Evolutionary conservation across 2,888 invertebrate species (phyloP).

Genomic region (Ecdyonurus torrentis): DNA sequence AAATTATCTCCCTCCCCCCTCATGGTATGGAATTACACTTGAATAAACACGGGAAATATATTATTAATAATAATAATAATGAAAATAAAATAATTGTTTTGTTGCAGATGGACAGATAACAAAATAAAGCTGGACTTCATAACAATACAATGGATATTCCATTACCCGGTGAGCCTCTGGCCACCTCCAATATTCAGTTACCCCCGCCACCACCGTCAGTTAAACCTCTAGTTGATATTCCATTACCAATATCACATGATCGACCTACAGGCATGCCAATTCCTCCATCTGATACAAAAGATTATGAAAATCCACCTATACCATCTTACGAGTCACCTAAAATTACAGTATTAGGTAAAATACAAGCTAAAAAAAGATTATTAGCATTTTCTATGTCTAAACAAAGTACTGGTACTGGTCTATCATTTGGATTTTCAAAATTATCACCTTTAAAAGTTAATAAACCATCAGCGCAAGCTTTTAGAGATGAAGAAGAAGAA

Average conservation of each 20-base stretch:
- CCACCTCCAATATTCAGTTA: background rate
- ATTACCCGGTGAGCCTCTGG: background rate
- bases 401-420: slow-evolving; percentile 15
- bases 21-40: too few species aligned
- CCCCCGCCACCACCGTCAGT: background rate
- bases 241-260: background rate
- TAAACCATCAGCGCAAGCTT: slow-evolving; percentile 10
- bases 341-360: slow-evolving; percentile 21
- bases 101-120: background rate
- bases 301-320: background rate
- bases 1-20: too few species aligned
- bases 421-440: slow-evolving; percentile 13
- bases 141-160: background rate
- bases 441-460: slow-evolving; percentile 11
- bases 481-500: slow-evolving; percentile 6
- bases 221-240: background rate
- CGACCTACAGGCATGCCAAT: background rate
- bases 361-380: slow-evolving; percentile 26
- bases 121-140: background rate
- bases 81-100: too few species aligned
- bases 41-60: too few species aligned
- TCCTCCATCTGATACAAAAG: background rate
- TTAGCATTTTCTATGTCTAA: slow-evolving; percentile 25
- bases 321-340: background rate
- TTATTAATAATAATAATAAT: too few species aligned